These are phyloP conservation scores for Caenorhabditis elegans DNA, from an alignment of 1,140 invertebrate genomes.

Conservation along the genomic window DNA sequence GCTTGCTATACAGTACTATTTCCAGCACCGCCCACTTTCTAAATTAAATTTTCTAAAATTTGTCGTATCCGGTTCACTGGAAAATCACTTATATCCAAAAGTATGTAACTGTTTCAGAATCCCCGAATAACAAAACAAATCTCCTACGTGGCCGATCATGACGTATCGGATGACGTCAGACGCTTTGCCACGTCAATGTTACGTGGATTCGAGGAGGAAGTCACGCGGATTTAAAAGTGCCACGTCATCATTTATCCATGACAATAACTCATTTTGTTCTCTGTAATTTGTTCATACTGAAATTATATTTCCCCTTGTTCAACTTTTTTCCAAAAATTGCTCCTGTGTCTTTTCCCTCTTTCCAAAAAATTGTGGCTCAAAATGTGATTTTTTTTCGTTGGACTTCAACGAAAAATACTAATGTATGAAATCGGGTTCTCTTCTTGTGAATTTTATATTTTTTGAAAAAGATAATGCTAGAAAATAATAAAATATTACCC, in stretches of 20 bases:
- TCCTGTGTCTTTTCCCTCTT: not conserved
- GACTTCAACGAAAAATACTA: not conserved
- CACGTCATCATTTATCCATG: not conserved
- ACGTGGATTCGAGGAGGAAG: slow-evolving; percentile 7
- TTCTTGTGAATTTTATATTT: not conserved
- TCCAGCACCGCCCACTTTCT: too few relatives aligned
- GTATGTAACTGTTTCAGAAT: slow-evolving; percentile 16
- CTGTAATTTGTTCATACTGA: not conserved
- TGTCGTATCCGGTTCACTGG: too few relatives aligned
- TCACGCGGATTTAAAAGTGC: not conserved
- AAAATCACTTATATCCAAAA: not conserved
- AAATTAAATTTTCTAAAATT: too few relatives aligned
- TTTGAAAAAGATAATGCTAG: too few relatives aligned
- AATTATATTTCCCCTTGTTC: not conserved
- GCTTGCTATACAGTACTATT: too few relatives aligned
- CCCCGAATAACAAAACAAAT: slow-evolving; percentile 39
- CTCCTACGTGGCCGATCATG: slow-evolving; percentile 11
- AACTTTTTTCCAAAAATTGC: not conserved
- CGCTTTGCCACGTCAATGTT: not conserved
- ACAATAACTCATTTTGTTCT: not conserved
- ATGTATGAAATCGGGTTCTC: not conserved
- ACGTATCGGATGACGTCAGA: not conserved
- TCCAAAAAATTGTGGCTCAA: not conserved
- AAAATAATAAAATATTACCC: too few relatives aligned
- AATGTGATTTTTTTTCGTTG: not conserved